A percentile compares a stretch with the other conserved stretches of the same genome.
These are phyloP conservation scores for Eilema griseolum DNA, from an alignment of 2,888 invertebrate species.

Conservation along the genomic window DNA sequence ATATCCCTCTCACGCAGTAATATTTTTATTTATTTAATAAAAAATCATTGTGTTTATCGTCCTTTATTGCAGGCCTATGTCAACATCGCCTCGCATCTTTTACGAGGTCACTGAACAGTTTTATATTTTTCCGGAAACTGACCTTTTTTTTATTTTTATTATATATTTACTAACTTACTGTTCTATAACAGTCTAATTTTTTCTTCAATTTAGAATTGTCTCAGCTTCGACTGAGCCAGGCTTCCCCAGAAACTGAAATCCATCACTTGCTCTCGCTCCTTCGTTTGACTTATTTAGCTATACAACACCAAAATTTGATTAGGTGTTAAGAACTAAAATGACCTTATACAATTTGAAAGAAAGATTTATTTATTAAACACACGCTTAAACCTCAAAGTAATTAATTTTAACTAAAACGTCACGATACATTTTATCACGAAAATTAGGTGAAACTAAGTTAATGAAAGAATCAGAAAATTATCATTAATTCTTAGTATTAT, in stretches of 20 bases:
- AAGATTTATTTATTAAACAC: too few relatives aligned
- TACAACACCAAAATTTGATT: too few relatives aligned
- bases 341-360: too few relatives aligned
- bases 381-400: neutral
- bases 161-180: too few relatives aligned
- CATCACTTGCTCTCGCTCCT: too few relatives aligned
- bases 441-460: neutral
- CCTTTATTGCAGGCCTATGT: neutral
- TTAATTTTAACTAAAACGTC: neutral
- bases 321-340: too few relatives aligned
- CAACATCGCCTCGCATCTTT: neutral
- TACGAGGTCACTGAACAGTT: neutral
- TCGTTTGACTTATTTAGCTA: too few relatives aligned
- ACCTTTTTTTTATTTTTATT: neutral
- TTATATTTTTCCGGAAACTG: neutral
- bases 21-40: neutral
- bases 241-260: too few relatives aligned
- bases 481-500: neutral
- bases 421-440: neutral
- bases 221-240: too few relatives aligned
- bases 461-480: neutral
- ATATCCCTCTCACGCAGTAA: neutral
- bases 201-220: too few relatives aligned
- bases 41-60: neutral
- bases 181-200: neutral